These are phyloP conservation scores for Agrypnus murinus DNA, from an alignment of 2,888 invertebrate genomes.

Conservation along the genomic window DNA sequence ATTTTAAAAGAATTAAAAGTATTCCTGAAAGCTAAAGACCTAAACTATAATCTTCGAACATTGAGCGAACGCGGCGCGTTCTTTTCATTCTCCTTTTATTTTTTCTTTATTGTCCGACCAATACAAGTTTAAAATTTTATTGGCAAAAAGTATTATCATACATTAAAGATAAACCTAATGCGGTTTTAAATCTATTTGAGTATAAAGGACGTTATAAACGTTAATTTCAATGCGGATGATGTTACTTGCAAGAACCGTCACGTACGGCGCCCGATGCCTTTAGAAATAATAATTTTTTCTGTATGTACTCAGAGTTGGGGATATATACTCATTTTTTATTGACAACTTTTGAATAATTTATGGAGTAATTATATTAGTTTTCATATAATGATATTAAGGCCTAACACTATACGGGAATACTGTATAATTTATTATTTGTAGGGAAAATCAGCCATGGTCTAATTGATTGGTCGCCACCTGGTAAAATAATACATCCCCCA, in stretches of 20 bases:
- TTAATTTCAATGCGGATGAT: constrained; percentile 36
- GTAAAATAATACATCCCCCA: too few relatives aligned
- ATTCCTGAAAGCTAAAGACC: constrained; percentile 62
- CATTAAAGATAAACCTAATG: constrained; percentile 7
- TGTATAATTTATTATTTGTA: too few relatives aligned
- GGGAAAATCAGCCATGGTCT: too few relatives aligned
- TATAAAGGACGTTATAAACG: not conserved
- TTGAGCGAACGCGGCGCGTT: constrained; percentile 31
- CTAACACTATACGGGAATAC: too few relatives aligned
- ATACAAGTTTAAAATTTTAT: constrained; percentile 17
- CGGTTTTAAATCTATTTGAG: constrained; percentile 16
- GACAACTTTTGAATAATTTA: constrained; percentile 43
- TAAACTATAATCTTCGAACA: constrained; percentile 63
- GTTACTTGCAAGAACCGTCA: constrained; percentile 31
- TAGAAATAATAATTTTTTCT: constrained; percentile 53
- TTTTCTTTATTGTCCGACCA: too few relatives aligned
- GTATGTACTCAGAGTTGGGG: constrained; percentile 1
- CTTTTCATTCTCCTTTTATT: constrained; percentile 15
- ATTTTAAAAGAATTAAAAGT: constrained; percentile 69
- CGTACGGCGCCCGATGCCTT: constrained; percentile 47
- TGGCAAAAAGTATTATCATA: constrained; percentile 24
- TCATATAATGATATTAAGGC: not conserved
- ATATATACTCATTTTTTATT: constrained; percentile 36
- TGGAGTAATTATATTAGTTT: constrained; percentile 31
- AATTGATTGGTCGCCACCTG: too few relatives aligned